Evolutionary conservation across 2,113 vertebrate species (phyloP).

Genomic region (Spizaetus ornatus): DNA sequence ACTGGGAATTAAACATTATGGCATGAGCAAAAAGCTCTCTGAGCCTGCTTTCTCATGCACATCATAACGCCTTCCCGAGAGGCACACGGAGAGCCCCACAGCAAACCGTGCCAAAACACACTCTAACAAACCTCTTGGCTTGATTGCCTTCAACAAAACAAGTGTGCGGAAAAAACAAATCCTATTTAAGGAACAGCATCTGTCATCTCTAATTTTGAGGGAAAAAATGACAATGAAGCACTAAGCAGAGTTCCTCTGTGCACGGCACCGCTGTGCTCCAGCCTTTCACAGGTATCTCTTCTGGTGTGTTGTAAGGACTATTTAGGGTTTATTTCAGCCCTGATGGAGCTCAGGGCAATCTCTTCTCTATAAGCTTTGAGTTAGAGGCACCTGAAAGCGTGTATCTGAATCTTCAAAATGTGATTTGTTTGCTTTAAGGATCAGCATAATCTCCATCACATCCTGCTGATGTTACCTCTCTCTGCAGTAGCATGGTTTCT

Average conservation of each 20-base stretch:
- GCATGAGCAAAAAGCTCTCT: rapidly evolving
- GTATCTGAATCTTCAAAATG: background rate
- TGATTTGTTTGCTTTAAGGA: background rate
- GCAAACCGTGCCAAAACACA: background rate
- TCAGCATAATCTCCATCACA: background rate
- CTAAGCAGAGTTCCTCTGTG: background rate
- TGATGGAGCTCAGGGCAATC: background rate
- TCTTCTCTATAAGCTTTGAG: background rate
- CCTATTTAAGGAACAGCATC: background rate
- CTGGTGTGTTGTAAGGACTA: rapidly evolving
- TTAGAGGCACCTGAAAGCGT: background rate
- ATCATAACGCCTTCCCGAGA: rapidly evolving
- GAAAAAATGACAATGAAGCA: rapidly evolving
- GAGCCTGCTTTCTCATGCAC: rapidly evolving
- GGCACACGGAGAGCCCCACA: background rate
- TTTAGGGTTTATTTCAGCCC: background rate
- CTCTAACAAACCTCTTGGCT: background rate
- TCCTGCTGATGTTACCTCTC: background rate
- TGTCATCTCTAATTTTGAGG: background rate
- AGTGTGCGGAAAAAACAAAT: background rate
- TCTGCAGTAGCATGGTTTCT: background rate
- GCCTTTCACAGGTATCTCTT: background rate
- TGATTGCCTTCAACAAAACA: background rate
- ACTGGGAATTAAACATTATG: rapidly evolving
- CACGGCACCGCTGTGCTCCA: background rate